Evolutionary conservation across 2,113 vertebrate genomes (phyloP).

Genomic region (Engraulis encrasicolus): DNA sequence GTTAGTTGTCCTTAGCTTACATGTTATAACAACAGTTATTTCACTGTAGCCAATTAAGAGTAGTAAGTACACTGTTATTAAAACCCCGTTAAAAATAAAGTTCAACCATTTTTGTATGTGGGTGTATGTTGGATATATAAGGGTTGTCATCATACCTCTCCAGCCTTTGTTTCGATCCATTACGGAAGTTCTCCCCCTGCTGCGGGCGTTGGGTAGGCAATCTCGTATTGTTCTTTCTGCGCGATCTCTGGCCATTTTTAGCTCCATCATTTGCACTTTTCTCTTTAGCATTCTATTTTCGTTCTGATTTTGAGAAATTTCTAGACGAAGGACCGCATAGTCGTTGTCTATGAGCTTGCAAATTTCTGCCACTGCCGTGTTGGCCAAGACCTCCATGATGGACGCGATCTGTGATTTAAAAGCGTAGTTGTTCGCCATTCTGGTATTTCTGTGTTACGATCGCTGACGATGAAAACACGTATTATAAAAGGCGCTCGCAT

Average conservation of each 20-base stretch:
- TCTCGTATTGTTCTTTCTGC: slow-evolving; percentile 58
- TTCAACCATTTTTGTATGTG: too few relatives aligned
- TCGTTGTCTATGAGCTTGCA: slow-evolving; percentile 77
- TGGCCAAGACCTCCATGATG: slow-evolving; percentile 79
- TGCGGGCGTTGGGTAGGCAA: slow-evolving; percentile 43
- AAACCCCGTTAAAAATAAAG: too few relatives aligned
- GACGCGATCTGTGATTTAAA: slow-evolving; percentile 78
- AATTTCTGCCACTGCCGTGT: slow-evolving; percentile 76
- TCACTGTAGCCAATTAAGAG: too few relatives aligned
- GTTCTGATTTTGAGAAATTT: slow-evolving; percentile 73
- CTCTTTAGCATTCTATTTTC: slow-evolving; percentile 74
- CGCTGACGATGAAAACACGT: background rate
- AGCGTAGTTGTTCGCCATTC: slow-evolving; percentile 69
- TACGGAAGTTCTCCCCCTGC: background rate
- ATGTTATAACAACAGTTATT: too few relatives aligned
- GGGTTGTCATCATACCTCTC: background rate
- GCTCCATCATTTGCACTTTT: slow-evolving; percentile 71
- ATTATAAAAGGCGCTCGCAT: too few relatives aligned
- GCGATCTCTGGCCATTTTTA: slow-evolving; percentile 69
- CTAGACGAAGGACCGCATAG: slow-evolving; percentile 70
- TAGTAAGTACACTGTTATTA: too few relatives aligned
- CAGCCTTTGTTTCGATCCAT: background rate
- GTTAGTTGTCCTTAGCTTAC: too few relatives aligned
- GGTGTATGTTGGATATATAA: too few relatives aligned
- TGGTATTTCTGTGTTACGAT: background rate